Percentiles rank a stretch among this genome's conserved stretches.
These are phyloP conservation scores for Pristionchus mayeri DNA, from an alignment of 2,888 invertebrate species.

Conservation along the genomic window DNA sequence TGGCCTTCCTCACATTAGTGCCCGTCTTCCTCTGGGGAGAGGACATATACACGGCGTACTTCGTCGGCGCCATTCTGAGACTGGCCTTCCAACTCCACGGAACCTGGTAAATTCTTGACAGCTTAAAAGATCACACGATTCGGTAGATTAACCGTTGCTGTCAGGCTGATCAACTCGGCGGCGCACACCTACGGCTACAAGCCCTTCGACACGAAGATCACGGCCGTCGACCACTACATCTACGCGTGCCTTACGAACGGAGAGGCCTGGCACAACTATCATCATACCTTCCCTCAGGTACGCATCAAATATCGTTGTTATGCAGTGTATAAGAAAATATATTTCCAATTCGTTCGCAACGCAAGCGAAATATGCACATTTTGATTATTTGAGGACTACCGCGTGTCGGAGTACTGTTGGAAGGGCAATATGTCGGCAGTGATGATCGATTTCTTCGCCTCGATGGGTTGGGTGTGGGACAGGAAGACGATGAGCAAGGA, in stretches of 20 bases:
- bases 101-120: slow-evolving; percentile 82
- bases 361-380: too few species aligned
- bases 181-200: slow-evolving; percentile 91
- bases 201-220: slow-evolving; percentile 86
- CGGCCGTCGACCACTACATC: slow-evolving; percentile 70
- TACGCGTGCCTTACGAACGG: slow-evolving; percentile 73
- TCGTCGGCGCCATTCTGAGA: slow-evolving; percentile 86
- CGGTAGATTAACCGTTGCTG: background rate
- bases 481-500: slow-evolving; percentile 47
- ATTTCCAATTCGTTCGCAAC: too few species aligned
- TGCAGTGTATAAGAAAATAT: too few species aligned
- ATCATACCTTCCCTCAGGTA: slow-evolving; percentile 79
- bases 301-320: too few species aligned
- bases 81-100: slow-evolving; percentile 90
- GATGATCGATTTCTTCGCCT: slow-evolving; percentile 70
- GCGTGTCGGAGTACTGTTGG: slow-evolving; percentile 69
- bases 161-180: slow-evolving; percentile 88
- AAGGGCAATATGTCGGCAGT: slow-evolving; percentile 69
- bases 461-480: slow-evolving; percentile 47
- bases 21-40: slow-evolving; percentile 84
- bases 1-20: slow-evolving; percentile 87
- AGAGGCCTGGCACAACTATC: slow-evolving; percentile 79
- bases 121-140: too few species aligned
- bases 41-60: slow-evolving; percentile 85
- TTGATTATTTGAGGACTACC: slow-evolving; percentile 66